These are phyloP conservation scores for Drosophila macrospina DNA, from an alignment of 2,888 invertebrate species.

Conservation along the genomic window DNA sequence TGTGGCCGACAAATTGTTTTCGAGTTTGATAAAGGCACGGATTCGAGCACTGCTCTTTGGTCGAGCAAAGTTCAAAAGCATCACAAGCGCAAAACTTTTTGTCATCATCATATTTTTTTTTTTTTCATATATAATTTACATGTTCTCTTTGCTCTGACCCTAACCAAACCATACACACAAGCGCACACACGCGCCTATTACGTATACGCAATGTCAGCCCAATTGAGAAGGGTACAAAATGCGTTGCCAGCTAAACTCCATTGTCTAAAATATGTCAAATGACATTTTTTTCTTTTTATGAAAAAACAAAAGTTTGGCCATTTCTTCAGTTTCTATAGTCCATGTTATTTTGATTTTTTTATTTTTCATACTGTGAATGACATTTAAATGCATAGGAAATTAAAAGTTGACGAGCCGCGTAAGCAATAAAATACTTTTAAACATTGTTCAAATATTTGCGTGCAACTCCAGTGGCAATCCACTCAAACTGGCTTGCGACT, in stretches of 20 bases:
- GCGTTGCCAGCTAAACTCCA: conserved; percentile 62
- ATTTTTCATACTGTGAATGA: conserved; percentile 30
- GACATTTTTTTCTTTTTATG: conserved; percentile 48
- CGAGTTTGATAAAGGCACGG: conserved; percentile 60
- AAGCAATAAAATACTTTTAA: conserved; percentile 3
- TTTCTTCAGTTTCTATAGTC: conserved; percentile 17
- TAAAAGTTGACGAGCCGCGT: conserved; percentile 40
- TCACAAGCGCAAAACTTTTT: conserved; percentile 59
- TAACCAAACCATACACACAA: conserved; percentile 20
- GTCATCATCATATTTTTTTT: conserved; percentile 54
- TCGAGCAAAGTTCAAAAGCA: conserved; percentile 57
- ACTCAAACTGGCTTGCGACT: conserved; percentile 12
- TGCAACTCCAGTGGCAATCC: not conserved
- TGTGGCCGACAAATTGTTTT: conserved; percentile 43
- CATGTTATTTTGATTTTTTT: conserved; percentile 18
- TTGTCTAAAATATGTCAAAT: conserved; percentile 73
- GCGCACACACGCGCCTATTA: conserved; percentile 51
- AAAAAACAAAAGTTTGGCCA: conserved; percentile 29
- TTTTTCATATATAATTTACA: conserved; percentile 39
- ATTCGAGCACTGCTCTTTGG: conserved; percentile 42
- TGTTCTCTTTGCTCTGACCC: conserved; percentile 33
- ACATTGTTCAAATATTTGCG: conserved; percentile 23
- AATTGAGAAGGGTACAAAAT: conserved; percentile 78
- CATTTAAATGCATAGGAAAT: conserved; percentile 57
- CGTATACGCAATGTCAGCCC: conserved; percentile 76